Evolutionary conservation across 2,888 invertebrate species (phyloP), one percentile per base, ranked within the genome.

Genomic region (Cheilosia vernalis): DNA sequence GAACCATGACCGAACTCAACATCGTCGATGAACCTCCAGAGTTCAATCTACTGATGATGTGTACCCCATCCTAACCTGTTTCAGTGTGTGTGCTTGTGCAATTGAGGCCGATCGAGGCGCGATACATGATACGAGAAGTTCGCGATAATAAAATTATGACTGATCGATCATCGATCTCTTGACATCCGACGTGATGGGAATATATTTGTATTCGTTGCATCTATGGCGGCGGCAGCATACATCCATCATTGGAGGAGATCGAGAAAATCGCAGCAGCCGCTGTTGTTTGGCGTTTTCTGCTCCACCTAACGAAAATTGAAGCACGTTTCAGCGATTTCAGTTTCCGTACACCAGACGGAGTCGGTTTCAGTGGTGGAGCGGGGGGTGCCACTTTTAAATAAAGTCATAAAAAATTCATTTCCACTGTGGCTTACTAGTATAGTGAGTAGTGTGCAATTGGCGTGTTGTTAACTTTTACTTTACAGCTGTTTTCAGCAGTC

Each of bases 121-220:
- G 63, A 56, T 60, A 74, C 69, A 64, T 69, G 79, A 79, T 70
- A 64, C 60, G 64, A 42, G 58, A 64, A 51, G 37, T 27, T 67
- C 24, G 74, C 85, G 66, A 77, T 81, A 76, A 40, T 72, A 85
- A 85, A 85, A 81, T 76, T 85, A 85, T 85, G 85, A 85, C 81
- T 85, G 85, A 85, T 85, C 85, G 81, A 74, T 85, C 80, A 77
- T 72, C 85, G 81, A 85, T 85, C 85, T 85, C 56, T 81, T 85
- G 85, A 85, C 85, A 85, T 81, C 61, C 60, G 61, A 85, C 85
- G 85, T 85, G 85, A 85, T 81, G 85, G 81, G 85, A 85, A 85
- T 85, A 69, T 84, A 80, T 80, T 73, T 80, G 79, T 76, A 70
- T 67, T 74, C 64, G 67, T 30, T 58, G 21, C 64, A 69, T 70